Percentiles rank a stretch among this genome's conserved stretches.
phyloP scores from a whole-genome alignment of 23 tunicate species.

The Botrylloides violaceus region DNA sequence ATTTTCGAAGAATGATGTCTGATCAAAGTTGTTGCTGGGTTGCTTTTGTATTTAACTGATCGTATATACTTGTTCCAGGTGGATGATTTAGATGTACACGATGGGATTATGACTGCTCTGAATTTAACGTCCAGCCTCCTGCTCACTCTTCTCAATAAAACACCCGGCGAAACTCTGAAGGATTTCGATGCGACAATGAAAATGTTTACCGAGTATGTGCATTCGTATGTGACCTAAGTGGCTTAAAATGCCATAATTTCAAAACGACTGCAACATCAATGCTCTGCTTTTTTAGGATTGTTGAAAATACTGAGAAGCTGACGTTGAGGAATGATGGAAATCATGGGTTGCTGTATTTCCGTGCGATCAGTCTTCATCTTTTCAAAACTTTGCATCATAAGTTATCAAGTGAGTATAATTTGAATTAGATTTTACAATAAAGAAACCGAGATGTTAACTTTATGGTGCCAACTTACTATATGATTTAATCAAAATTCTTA shows the following conservation, averaged over 20 bases:
- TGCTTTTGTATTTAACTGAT: too few species aligned
- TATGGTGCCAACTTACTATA: too few species aligned
- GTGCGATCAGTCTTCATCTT: constrained; percentile 19
- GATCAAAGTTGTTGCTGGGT: too few species aligned
- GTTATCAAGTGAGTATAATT: neutral
- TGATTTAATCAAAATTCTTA: too few species aligned
- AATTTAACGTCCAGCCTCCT: constrained; percentile 34
- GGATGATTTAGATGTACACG: constrained; percentile 8
- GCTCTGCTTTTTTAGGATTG: constrained; percentile 6
- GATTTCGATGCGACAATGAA: constrained; percentile 10
- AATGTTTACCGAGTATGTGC: neutral
- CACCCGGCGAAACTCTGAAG: neutral
- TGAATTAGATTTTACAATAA: too few species aligned
- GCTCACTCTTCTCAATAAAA: constrained; percentile 9
- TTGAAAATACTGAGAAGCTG: constrained; percentile 1
- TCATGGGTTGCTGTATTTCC: constrained; percentile 11
- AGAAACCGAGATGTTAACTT: too few species aligned
- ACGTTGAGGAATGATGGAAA: neutral
- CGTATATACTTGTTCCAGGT: constrained; percentile 9
- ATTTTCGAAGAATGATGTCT: neutral
- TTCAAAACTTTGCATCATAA: neutral
- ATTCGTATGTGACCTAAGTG: neutral
- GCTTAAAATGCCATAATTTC: neutral
- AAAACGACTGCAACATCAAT: neutral
- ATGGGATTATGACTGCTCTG: constrained; percentile 17